Conservation (phyloP, 2,888 invertebrate genomes). For the Polyommatus icarus region DNA sequence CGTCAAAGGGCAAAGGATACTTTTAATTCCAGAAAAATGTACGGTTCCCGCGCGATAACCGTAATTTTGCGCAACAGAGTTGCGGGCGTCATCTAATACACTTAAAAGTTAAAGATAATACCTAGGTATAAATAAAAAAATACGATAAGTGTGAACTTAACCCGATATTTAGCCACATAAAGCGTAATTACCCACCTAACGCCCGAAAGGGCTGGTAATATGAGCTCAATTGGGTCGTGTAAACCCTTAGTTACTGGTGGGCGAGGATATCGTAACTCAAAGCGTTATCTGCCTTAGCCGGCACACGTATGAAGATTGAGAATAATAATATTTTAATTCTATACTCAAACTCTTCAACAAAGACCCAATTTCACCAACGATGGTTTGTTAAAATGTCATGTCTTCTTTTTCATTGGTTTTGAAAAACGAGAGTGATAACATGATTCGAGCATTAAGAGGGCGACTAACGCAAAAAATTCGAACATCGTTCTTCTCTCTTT, state of each 20-base stretch:
- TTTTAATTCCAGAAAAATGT: no score
- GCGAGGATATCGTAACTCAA: conserved; percentile 20
- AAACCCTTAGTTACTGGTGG: conserved; percentile 3
- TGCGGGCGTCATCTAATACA: no score
- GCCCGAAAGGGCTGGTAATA: conserved; percentile 4
- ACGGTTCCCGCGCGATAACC: no score
- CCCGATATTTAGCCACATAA: background rate
- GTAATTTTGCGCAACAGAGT: no score
- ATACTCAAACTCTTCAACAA: background rate
- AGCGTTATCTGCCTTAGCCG: conserved; percentile 11
- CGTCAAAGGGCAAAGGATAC: no score
- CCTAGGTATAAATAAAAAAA: background rate
- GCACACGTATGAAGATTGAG: background rate
- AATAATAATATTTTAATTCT: background rate
- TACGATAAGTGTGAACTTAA: background rate
- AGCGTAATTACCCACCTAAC: conserved; percentile 11
- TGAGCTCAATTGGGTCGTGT: conserved; percentile 9
- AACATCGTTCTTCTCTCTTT: no score
- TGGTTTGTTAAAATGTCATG: no score
- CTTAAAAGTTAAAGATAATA: background rate
- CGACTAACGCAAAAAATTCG: no score
- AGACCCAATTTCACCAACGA: no score
- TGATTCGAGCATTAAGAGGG: no score
- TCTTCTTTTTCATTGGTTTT: no score
- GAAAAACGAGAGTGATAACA: no score